phyloP scores from a whole-genome alignment of 2,113 vertebrate genomes.

The Melierax canorus region DNA sequence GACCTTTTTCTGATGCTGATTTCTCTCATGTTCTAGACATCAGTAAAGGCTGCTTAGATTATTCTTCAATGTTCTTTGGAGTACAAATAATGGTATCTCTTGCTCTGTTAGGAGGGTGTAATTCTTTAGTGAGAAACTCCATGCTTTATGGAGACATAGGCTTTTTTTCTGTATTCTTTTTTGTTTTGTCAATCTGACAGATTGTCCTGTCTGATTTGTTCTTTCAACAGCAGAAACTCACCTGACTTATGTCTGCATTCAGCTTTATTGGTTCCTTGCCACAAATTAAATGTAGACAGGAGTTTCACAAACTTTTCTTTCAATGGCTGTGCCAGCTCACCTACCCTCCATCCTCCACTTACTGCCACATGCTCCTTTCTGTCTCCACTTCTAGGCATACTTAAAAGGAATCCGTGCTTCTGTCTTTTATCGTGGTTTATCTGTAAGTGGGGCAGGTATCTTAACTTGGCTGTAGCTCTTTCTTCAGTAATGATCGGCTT shows the following conservation, averaged over 20 bases:
- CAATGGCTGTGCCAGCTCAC: not conserved
- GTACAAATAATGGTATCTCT: not conserved
- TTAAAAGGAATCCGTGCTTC: not conserved
- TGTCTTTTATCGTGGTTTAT: not conserved
- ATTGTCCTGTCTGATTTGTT: not conserved
- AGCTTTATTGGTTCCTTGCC: not conserved
- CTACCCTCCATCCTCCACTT: not conserved
- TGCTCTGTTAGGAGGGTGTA: not conserved
- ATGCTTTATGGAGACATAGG: not conserved
- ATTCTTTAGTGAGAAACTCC: not conserved
- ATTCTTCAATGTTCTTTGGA: not conserved
- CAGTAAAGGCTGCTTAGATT: not conserved
- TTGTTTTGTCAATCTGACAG: not conserved
- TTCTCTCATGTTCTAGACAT: not conserved
- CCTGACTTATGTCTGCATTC: not conserved
- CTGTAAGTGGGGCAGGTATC: not conserved
- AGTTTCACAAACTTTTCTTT: not conserved
- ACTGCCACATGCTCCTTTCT: not conserved
- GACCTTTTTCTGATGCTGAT: not conserved
- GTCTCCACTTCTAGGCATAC: not conserved
- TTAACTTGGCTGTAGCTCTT: not conserved
- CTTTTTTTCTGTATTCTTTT: not conserved
- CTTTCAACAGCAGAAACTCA: not conserved
- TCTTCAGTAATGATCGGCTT: not conserved
- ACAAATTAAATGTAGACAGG: not conserved